Percentiles rank a stretch among this genome's conserved stretches.
phyloP scores from a whole-genome alignment of 2,113 vertebrate species.

The Balaeniceps rex region DNA sequence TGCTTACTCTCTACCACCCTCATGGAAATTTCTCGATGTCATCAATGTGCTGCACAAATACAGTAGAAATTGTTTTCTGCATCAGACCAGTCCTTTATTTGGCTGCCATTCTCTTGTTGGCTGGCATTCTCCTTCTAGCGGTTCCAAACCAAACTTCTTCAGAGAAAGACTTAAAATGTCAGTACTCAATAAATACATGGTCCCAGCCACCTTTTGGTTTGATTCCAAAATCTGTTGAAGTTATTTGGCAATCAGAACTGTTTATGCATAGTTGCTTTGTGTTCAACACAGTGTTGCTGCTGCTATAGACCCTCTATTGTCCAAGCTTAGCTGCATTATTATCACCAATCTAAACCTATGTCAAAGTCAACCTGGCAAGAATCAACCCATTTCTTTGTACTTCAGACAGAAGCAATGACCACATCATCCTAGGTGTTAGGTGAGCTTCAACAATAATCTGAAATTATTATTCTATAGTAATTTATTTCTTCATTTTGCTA shows the following conservation, averaged over 20 bases:
- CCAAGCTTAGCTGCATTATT: neutral
- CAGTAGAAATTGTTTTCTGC: neutral
- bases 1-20: neutral
- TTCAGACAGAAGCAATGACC: neutral
- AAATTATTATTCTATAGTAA: neutral
- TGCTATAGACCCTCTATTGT: neutral
- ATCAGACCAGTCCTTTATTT: neutral
- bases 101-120: neutral
- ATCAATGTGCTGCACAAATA: neutral
- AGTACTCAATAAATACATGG: neutral
- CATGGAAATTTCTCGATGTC: neutral
- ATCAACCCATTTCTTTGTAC: neutral
- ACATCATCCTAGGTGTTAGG: neutral
- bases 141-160: neutral
- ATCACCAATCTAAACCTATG: neutral
- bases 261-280: neutral
- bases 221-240: neutral
- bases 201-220: neutral
- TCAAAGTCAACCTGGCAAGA: neutral
- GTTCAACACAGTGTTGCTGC: neutral
- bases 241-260: neutral
- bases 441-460: neutral
- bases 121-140: neutral
- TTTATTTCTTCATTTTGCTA: neutral
- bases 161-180: neutral